A percentile compares a stretch with the other conserved stretches of the same genome.
Evolutionary conservation across 2,113 vertebrate species (phyloP).

Genomic region (Clupea harengus): DNA sequence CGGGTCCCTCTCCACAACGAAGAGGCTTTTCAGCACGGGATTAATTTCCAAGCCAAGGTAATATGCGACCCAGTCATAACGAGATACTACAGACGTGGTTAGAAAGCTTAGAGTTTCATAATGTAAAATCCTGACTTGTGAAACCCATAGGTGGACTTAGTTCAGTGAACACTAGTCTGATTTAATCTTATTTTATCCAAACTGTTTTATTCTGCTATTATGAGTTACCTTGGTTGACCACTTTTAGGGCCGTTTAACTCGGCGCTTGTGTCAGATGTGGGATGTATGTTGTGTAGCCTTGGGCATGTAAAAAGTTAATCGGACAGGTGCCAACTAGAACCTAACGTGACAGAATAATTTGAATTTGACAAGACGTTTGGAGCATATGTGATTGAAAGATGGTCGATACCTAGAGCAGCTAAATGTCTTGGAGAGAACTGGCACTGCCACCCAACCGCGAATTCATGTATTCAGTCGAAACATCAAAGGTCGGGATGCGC

Average conservation of each 20-base stretch:
- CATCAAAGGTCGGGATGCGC: neutral
- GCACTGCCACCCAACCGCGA: neutral
- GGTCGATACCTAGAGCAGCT: no score
- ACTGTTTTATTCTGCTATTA: no score
- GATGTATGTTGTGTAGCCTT: no score
- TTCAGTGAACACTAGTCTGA: neutral
- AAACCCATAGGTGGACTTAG: constrained; percentile 6
- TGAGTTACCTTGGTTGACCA: neutral
- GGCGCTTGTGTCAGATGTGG: neutral
- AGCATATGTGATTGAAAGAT: neutral
- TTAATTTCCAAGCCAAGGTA: constrained; percentile 91
- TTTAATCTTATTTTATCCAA: no score
- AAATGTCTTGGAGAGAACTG: no score
- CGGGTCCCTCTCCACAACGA: constrained; percentile 87
- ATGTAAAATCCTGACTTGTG: constrained; percentile 25
- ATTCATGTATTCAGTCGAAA: neutral
- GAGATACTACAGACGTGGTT: neutral
- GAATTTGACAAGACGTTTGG: neutral
- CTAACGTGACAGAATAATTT: neutral
- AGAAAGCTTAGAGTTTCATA: neutral
- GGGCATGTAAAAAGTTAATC: neutral
- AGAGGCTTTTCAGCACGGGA: constrained; percentile 88
- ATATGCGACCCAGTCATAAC: constrained; percentile 35
- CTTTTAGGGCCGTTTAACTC: neutral
- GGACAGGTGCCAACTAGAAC: neutral